Conservation (phyloP, 2,113 vertebrate genomes). For the Gorilla gorilla region DNA sequence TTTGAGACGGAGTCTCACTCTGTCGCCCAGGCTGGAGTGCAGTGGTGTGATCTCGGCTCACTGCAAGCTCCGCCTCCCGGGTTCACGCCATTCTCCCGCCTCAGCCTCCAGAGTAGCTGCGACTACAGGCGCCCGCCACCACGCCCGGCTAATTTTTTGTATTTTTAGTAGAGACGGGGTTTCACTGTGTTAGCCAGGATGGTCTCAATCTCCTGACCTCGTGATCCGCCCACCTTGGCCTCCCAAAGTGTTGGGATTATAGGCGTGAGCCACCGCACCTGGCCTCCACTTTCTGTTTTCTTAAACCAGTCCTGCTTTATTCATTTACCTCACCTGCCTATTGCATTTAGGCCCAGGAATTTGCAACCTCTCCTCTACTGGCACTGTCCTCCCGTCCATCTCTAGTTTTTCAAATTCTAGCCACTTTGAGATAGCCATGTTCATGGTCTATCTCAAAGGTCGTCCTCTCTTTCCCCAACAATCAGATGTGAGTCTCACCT, state of each 20-base stretch:
- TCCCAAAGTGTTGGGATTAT: too few species aligned
- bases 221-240: too few species aligned
- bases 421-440: too few species aligned
- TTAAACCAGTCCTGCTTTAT: not conserved
- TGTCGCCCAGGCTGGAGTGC: too few species aligned
- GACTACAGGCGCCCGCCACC: rapidly evolving
- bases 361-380: not conserved
- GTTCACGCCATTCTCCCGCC: too few species aligned
- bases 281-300: not conserved
- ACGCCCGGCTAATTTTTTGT: too few species aligned
- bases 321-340: not conserved
- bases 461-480: not conserved
- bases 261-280: rapidly evolving
- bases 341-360: not conserved
- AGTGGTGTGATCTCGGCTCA: rapidly evolving
- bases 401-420: not conserved
- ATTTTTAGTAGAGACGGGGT: too few species aligned
- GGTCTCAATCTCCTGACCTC: too few species aligned
- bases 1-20: too few species aligned
- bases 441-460: not conserved
- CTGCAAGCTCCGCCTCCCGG: too few species aligned
- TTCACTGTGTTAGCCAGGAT: too few species aligned
- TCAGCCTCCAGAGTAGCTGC: too few species aligned
- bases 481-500: not conserved
- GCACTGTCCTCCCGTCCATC: not conserved